Percentiles rank a stretch among this genome's conserved stretches.
Conservation (phyloP, 2,113 vertebrate species). For the Lanius ludovicianus region DNA sequence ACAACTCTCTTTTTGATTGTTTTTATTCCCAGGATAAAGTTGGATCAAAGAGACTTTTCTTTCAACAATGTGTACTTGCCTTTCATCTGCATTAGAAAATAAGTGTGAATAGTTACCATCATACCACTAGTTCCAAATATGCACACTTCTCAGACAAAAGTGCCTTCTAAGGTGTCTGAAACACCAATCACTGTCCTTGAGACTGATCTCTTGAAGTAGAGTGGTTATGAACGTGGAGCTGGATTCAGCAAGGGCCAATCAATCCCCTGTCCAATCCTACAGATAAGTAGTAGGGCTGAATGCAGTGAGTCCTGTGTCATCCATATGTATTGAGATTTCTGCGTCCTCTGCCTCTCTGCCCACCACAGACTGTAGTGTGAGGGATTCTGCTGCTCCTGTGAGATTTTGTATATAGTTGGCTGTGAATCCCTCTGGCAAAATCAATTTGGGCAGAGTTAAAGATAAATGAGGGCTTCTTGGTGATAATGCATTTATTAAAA, state of each 20-base stretch:
- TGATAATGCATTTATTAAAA: not conserved
- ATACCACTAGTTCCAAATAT: not conserved
- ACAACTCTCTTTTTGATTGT: not conserved
- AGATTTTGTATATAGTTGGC: not conserved
- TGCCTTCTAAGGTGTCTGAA: not conserved
- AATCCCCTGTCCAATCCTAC: not conserved
- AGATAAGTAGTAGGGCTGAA: not conserved
- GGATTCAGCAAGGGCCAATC: not conserved
- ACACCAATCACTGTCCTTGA: not conserved
- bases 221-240: rapidly evolving
- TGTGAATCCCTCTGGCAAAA: not conserved
- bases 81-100: not conserved
- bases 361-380: not conserved
- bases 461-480: not conserved
- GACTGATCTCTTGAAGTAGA: not conserved
- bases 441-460: not conserved
- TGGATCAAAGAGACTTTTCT: not conserved
- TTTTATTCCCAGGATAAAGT: not conserved
- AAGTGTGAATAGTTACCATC: not conserved
- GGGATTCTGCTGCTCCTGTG: not conserved
- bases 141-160: not conserved
- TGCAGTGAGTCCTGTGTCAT: not conserved
- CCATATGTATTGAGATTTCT: not conserved
- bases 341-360: not conserved
- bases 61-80: rapidly evolving